These are phyloP conservation scores for Anthonomus grandis DNA, from an alignment of 1,140 invertebrate genomes.

Conservation along the genomic window DNA sequence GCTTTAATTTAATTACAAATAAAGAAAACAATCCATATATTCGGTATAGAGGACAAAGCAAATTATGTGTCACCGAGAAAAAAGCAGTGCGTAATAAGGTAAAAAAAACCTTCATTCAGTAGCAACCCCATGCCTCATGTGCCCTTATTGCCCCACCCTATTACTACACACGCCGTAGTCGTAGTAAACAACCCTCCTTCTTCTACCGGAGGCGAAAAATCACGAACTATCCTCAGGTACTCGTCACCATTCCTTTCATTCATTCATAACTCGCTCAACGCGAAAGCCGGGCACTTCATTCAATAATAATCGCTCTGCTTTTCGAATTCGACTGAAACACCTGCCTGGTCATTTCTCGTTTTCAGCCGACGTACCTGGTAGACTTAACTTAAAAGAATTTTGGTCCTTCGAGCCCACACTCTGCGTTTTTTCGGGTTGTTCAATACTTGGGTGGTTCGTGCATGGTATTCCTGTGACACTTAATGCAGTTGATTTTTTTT, in stretches of 20 bases:
- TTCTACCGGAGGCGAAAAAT: constrained; percentile 5
- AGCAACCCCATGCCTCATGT: no score
- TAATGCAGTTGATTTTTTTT: background rate
- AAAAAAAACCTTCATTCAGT: no score
- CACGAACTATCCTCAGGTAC: constrained; percentile 18
- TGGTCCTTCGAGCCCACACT: constrained; percentile 14
- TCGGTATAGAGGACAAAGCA: no score
- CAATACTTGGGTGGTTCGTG: constrained; percentile 8
- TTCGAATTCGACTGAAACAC: background rate
- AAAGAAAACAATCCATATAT: no score
- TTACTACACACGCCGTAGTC: constrained; percentile 1
- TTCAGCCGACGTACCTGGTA: background rate
- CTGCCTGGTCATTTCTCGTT: constrained; percentile 23
- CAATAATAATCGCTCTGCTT: constrained; percentile 13
- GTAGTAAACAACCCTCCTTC: constrained; percentile 22
- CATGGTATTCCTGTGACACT: background rate
- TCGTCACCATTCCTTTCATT: constrained; percentile 9
- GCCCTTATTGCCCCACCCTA: constrained; percentile 10
- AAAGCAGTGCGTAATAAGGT: no score
- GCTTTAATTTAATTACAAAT: no score
- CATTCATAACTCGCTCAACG: constrained; percentile 24
- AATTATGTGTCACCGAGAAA: no score
- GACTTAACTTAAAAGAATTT: background rate
- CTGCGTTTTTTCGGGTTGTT: constrained; percentile 12
- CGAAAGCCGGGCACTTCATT: constrained; percentile 20